Evolutionary conservation across 2,888 invertebrate species (phyloP), one percentile per base, ranked within the genome.

Genomic region (Sycophila texana): DNA sequence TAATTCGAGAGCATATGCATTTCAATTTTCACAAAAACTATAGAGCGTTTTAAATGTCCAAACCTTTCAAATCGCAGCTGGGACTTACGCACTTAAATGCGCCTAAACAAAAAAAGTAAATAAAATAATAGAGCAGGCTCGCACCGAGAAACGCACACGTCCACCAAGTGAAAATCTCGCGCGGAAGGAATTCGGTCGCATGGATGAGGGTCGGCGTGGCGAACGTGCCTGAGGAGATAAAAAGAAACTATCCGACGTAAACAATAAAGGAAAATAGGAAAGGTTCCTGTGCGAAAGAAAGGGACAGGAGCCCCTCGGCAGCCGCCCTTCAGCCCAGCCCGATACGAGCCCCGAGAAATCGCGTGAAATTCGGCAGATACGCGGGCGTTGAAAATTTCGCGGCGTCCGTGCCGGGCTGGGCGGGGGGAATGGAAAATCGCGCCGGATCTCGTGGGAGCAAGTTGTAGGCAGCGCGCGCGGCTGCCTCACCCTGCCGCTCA

Each of bases 381-480:
- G 68, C 12, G 26, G 39, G 57, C 18, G 7, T 53, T 26, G 60
- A 75, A 79, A 79, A 74, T 79, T 75, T 71, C 22, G 20, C 16
- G 13, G 39, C 39, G 39, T 39, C 39, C 39, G 39, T 39, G 39
- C 39, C 39, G 10, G 39, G 39, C 20, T 20, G 51, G 39, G 61
- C 51, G 20, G 26, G 7, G n/a, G 57, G 68, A 80, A 73, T 76
- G 71, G 74, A 80, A 80, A 80, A 80, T 80, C 80, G 76, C 63
- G 70, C 53, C n/a, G 39, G 67, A 70, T 77, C 77, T 67, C 71
- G 55, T 49, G 53, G 73, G 75, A 75, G 49, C 20, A 16, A 63
- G 63, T 18, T 47, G 47, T 39, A 7, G 16, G 61, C 67, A 65
- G 26, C n/a, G 14, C 57, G 18, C 26, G 47, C 55, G 39, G 10